phyloP scores from a whole-genome alignment of 2,797 vertebrate species.

The Podarcis lilfordi region DNA sequence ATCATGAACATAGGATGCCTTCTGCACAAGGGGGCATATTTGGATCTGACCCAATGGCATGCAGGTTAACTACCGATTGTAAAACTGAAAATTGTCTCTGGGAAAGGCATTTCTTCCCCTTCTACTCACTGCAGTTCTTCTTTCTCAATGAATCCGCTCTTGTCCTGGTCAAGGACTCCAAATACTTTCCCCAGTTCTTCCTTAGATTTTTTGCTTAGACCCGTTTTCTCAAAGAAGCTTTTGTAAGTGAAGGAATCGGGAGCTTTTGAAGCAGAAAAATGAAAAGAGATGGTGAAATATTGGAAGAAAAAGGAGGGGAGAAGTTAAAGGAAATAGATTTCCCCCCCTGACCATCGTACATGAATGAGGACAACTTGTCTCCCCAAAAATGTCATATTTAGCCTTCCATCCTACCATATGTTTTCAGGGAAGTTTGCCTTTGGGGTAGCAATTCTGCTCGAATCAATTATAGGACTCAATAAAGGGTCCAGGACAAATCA shows the following conservation, averaged over 20 bases:
- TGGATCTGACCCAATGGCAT: not conserved
- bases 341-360: too few relatives aligned
- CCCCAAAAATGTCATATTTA: not conserved
- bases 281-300: not conserved
- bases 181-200: slow-evolving; percentile 83
- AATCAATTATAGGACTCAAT: not conserved
- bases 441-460: not conserved
- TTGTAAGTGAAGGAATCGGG: slow-evolving; percentile 83
- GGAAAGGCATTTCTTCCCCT: not conserved
- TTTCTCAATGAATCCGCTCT: slow-evolving; percentile 85
- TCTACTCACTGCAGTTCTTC: slow-evolving; percentile 84
- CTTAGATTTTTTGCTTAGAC: slow-evolving; percentile 79
- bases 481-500: not conserved
- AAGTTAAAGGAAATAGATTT: not conserved
- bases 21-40: not conserved
- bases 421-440: slow-evolving; percentile 8
- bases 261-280: slow-evolving; percentile 47
- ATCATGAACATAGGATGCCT: not conserved
- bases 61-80: not conserved
- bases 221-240: slow-evolving; percentile 82
- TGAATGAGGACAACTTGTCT: not conserved
- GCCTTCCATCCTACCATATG: not conserved
- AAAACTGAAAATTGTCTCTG: not conserved
- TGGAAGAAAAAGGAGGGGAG: too few relatives aligned
- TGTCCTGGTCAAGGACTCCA: slow-evolving; percentile 82